Evolutionary conservation across 2,888 invertebrate species (phyloP).

Genomic region (Sepiola atlantica): DNA sequence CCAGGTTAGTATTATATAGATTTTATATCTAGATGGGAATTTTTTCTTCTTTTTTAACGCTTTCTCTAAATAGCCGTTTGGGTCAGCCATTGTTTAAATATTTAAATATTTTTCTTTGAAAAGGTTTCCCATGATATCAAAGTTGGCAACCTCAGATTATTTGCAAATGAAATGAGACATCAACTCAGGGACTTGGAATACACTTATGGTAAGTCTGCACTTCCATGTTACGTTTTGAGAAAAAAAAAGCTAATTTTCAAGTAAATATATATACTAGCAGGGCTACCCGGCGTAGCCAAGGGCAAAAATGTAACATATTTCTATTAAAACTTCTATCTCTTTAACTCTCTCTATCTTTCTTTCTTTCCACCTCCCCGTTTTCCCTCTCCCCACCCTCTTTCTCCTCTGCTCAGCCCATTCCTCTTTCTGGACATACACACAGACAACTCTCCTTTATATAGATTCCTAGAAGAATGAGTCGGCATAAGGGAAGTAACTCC

Average conservation of each 20-base stretch:
- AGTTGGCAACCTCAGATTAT: slow-evolving; percentile 44
- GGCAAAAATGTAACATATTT: too few species aligned
- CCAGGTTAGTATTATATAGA: not conserved
- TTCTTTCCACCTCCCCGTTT: too few species aligned
- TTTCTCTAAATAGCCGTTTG: not conserved
- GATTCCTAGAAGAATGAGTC: too few species aligned
- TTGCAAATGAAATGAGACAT: not conserved
- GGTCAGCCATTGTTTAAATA: not conserved
- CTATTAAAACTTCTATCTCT: too few species aligned
- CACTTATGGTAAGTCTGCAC: slow-evolving; percentile 24
- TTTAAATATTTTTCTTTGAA: not conserved
- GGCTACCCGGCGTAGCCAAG: too few species aligned
- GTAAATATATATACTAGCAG: not conserved
- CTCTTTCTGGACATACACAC: too few species aligned
- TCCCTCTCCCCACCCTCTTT: too few species aligned
- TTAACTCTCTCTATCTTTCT: too few species aligned
- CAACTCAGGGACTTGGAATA: slow-evolving; percentile 40
- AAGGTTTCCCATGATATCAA: slow-evolving; percentile 40
- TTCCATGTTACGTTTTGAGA: not conserved
- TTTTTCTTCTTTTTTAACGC: not conserved
- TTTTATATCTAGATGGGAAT: not conserved
- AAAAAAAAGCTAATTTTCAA: not conserved
- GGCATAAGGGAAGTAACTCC: too few species aligned
- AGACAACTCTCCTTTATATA: too few species aligned
- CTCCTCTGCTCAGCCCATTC: too few species aligned